Conservation (phyloP, 2,797 vertebrate species). For the Molossus alvarezi region DNA sequence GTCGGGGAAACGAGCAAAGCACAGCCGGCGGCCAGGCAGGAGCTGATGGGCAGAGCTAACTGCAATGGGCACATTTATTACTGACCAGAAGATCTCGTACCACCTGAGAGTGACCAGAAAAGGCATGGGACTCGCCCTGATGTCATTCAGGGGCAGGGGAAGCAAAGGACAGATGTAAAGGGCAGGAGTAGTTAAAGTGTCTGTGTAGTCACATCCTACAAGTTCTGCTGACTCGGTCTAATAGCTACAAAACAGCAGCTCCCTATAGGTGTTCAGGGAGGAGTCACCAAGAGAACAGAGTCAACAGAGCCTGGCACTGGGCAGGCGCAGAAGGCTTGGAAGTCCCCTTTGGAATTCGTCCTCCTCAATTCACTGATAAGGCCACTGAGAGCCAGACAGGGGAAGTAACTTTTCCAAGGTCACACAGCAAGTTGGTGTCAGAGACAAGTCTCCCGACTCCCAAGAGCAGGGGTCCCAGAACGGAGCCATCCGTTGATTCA, state of each 20-base stretch:
- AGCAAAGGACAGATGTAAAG: not conserved
- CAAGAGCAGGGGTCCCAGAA: not conserved
- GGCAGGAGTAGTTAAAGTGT: not conserved
- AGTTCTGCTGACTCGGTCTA: not conserved
- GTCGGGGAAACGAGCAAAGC: not conserved
- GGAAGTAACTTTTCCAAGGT: constrained; percentile 8
- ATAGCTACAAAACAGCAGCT: not conserved
- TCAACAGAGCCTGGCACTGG: not conserved
- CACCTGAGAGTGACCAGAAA: not conserved
- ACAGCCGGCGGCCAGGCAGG: not conserved
- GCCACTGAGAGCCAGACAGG: constrained; percentile 16
- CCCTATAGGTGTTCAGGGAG: not conserved
- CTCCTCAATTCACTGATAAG: not conserved
- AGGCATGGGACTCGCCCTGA: not conserved
- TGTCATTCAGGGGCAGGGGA: not conserved
- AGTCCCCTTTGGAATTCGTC: not conserved
- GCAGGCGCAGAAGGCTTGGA: not conserved
- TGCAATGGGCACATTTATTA: not conserved
- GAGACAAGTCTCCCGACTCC: not conserved
- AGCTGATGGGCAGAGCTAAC: not conserved
- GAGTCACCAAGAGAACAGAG: accelerated
- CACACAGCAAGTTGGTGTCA: not conserved
- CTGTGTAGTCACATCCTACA: not conserved
- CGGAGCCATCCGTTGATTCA: not conserved
- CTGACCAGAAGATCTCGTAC: not conserved